These are phyloP conservation scores for Cariama cristata DNA, from an alignment of 2,113 vertebrate genomes.

Conservation along the genomic window DNA sequence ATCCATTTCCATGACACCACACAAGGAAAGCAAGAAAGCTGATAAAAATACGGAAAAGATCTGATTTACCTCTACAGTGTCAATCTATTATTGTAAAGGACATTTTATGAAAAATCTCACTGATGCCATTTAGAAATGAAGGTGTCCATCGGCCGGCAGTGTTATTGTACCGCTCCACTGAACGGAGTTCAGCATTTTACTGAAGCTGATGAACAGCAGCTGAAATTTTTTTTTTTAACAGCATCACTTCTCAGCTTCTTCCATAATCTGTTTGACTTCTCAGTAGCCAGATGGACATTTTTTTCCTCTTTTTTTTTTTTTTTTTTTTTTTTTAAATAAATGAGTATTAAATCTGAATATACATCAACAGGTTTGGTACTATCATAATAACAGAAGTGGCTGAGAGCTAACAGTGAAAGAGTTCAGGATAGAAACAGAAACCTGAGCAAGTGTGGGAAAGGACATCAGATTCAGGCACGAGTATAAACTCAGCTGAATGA, in stretches of 20 bases:
- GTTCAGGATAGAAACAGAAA: slow-evolving; percentile 46
- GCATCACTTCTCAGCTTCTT: neutral
- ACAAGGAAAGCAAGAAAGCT: neutral
- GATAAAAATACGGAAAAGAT: neutral
- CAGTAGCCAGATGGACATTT: neutral
- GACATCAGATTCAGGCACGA: neutral
- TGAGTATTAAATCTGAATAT: neutral
- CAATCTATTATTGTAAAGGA: neutral
- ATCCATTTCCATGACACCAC: neutral
- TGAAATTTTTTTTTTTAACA: neutral
- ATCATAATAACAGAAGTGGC: neutral
- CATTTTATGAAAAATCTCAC: neutral
- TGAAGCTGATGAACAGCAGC: neutral
- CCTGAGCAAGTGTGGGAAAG: slow-evolving; percentile 36
- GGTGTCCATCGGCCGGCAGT: neutral
- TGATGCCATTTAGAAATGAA: neutral
- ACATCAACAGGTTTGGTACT: neutral
- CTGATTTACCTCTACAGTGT: neutral
- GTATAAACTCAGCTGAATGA: neutral
- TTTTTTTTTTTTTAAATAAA: neutral
- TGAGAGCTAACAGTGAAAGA: neutral
- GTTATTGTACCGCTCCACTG: neutral
- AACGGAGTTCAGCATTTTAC: neutral
- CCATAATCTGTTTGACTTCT: neutral
- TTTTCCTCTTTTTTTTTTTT: neutral